Base-by-base conservation (phyloP, 2,888 invertebrate genomes). In the Microplitis deprimator region DNA sequence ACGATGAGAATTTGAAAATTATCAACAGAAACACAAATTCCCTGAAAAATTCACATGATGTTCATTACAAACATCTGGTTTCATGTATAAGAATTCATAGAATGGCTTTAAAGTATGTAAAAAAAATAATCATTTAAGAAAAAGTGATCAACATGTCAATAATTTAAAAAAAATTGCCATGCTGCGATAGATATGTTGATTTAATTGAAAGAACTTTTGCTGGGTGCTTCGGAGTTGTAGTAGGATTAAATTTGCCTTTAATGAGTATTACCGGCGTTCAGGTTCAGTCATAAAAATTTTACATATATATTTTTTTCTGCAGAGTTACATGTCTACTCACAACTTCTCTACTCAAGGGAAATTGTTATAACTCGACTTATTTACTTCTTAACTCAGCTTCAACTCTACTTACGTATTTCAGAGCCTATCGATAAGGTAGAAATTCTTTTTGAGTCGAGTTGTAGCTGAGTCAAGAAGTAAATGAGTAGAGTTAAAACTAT, bases 261-360 rank as follows among this genome's bases (percentile, higher is more conserved):
- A 59, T 75, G 38, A 75, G 74, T 50, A 39, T 68, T 50, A 61
- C 68, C 7, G 68, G 38, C 4, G n/a, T 75, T 29, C 68, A 68
- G 20, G 74, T 50, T 50, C 10, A 13, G 5, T 29, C 5, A 50
- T 50, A 1, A 50, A 50, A 50, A 13, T 29, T 29, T 29, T 29
- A 29, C 4, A 29, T 29, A 29, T 29, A 29, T 29, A 29, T 29
- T 29, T 29, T 29, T 65, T 41, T 38, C 10, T 0, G 3, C 39
- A 41, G 29, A 29, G 29, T 29, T 29, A 29, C 29, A 29, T 29
- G 29, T 29, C 29, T 29, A 29, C 1, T 20, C 20, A 20, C 20
- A 20, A 20, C 20, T 20, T 20, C 20, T 20, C 20, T 20, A 20
- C 20, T 20, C 29, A 29, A 29, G 29, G 29, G 2, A 29, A 29